Evolutionary conservation across 2,888 invertebrate species (phyloP), one percentile per base, ranked within the genome.

Genomic region (Ophion slaviceki): DNA sequence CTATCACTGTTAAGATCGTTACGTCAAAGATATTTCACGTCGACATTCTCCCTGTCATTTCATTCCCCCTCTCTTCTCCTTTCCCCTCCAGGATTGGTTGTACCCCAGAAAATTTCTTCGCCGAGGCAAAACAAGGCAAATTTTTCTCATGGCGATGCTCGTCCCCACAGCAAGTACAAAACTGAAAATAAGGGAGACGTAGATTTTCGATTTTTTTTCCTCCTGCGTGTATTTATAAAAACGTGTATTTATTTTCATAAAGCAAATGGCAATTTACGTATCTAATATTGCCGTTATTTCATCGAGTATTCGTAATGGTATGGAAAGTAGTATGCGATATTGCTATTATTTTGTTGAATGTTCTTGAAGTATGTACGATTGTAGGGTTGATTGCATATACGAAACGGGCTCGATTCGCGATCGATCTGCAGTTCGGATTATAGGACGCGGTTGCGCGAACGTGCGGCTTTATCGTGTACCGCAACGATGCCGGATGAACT

Each of bases 401-500:
- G 17, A 47, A 70, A 70, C 28, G 10, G n/a, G 8, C 47, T 2
- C 5, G 47, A 68, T 59, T 36, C 20, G 40, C 66, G 66, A 61
- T 20, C 40, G 36, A 66, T 67, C 20, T n/a, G 14, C 40, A 14
- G 14, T 75, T 75, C 14, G 47, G 40, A 67, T 47, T 47, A 40
- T 28, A 59, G 14, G 17, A 61, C 61, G 10, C 66, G 47, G 68
- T 75, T 28, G 47, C 20, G 40, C 17, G 14, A 68, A 68, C 40
- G 32, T 17, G 53, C 40, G 36, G 47, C 7, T 11, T 47, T 81
- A 45, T 45, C 53, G 53, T 53, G 61, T 32, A 67, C 75, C 76
- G 40, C 70, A 57, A 70, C 62, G 62, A 40, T 28, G 70, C 6
- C 8, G 81, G 45, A 53, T 75, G 11, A 61, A 74, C 36, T 20